These are phyloP conservation scores for Trachelus troglodyta DNA, from an alignment of 2,888 invertebrate genomes.

Conservation along the genomic window DNA sequence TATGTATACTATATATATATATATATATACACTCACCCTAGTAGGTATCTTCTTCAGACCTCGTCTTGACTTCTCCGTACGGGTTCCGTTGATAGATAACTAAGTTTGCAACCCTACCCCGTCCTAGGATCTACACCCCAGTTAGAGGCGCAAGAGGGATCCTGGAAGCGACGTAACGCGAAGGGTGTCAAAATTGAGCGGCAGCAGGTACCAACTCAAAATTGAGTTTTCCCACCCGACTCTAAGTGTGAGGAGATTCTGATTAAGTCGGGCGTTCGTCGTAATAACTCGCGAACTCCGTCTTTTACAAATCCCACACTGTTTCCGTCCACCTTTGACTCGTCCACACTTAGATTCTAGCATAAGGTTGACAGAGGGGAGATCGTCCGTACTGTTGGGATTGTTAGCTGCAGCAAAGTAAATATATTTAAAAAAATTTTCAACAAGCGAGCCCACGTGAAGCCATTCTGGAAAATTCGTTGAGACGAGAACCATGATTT, in stretches of 20 bases:
- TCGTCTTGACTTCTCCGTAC: constrained; percentile 18
- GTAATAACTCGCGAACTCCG: neutral
- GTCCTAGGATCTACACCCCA: neutral
- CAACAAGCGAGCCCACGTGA: neutral
- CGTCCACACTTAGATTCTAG: neutral
- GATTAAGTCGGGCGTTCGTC: constrained; percentile 49
- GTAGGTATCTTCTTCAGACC: constrained; percentile 21
- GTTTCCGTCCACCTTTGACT: neutral
- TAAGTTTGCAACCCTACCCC: constrained; percentile 50
- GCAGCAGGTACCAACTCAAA: constrained; percentile 45
- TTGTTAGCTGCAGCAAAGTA: neutral
- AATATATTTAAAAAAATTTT: neutral
- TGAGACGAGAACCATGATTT: constrained; percentile 28
- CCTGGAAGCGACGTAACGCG: constrained; percentile 22
- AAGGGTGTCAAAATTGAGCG: constrained; percentile 63
- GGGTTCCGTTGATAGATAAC: constrained; percentile 50
- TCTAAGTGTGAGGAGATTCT: constrained; percentile 61
- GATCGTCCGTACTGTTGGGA: neutral
- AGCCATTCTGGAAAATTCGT: neutral
- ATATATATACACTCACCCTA: neutral
- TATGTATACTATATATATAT: neutral
- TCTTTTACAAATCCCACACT: neutral
- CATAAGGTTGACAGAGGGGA: neutral
- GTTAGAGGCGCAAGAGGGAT: constrained; percentile 1
- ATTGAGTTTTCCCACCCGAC: constrained; percentile 62